Evolutionary conservation across 2,888 invertebrate genomes (phyloP).

Genomic region (Andrena minutula): DNA sequence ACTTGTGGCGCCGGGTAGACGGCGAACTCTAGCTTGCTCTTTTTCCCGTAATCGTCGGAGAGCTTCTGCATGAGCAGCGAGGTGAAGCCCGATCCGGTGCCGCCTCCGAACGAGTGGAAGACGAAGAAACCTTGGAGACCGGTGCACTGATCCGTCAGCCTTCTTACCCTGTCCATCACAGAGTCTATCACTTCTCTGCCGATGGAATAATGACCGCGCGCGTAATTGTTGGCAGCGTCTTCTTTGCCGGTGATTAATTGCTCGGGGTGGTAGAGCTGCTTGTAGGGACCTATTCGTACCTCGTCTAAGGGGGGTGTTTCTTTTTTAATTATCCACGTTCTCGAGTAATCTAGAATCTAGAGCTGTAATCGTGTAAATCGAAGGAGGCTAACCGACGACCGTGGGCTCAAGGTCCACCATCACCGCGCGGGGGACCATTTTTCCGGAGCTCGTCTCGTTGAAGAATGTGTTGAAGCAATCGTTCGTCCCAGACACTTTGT

Average conservation of each 20-base stretch:
- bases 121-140: constrained; percentile 95
- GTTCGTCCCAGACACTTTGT: constrained; percentile 85
- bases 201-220: constrained; percentile 97
- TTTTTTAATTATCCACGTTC: background rate
- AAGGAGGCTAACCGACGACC: constrained; percentile 89
- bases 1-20: constrained; percentile 98
- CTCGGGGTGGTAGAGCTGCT: constrained; percentile 95
- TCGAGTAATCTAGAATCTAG: background rate
- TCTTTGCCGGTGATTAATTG: constrained; percentile 97
- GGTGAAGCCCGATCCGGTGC: constrained; percentile 97
- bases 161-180: constrained; percentile 92
- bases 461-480: constrained; percentile 90
- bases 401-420: constrained; percentile 96
- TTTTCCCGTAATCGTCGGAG: constrained; percentile 96
- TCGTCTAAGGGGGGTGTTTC: constrained; percentile 87
- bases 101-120: constrained; percentile 96
- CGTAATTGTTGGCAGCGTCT: constrained; percentile 97
- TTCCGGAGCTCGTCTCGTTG: constrained; percentile 94
- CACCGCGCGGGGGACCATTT: constrained; percentile 94
- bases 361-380: background rate
- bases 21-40: constrained; percentile 96
- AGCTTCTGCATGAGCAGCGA: constrained; percentile 96
- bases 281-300: constrained; percentile 93
- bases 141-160: constrained; percentile 94
- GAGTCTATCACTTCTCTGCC: constrained; percentile 96